Evolutionary conservation across 2,797 vertebrate species (phyloP), one percentile per base, ranked within the genome.

Genomic region (Phaenicophaeus curvirostris): DNA sequence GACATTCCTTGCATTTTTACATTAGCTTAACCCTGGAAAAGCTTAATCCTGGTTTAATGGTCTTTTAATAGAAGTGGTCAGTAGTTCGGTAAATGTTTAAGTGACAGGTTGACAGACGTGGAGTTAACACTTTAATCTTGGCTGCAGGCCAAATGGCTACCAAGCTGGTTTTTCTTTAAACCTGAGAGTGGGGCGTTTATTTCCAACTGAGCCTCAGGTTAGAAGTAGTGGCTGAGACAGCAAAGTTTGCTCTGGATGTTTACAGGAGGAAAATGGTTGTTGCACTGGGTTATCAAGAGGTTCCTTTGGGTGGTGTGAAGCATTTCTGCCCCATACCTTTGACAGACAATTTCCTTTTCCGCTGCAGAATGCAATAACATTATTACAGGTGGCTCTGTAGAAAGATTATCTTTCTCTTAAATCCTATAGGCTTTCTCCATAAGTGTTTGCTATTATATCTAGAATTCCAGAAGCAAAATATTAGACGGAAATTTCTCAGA

Each of bases 41-140:
- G 57, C 92, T 94, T 97, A 97, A 97, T 97, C 97, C 97, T 84
- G 85, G 93, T 96, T 97, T 98, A 98, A 97, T 97, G 95, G 96
- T 95, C 94, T 97, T 97, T 97, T 96, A 97, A 97, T 97, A 97
- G 96, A 97, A 97, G 96, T 96, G 97, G 97, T 96, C 97, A 96
- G 95, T 94, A 97, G 96, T 96, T 97, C 90, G 84, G 96, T 96
- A 96, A 95, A 97, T 97, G 96, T 96, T 97, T 97, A 96, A 97
- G 95, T 97, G 97, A 97, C 97, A 98, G 97, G 85, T 95, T 97
- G 97, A 98, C 97, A 95, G 97, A 96, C 79, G 8, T 69, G 87
- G 74, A 94, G 91, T 96, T 96, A 96, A 95, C 94, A 76, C 93
- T 94, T 94, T 97, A 97, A 97, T 97, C 97, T 96, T 96, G 97